Evolutionary conservation across 2,797 vertebrate species (phyloP), one percentile per base, ranked within the genome.

Genomic region (Takifugu rubripes): DNA sequence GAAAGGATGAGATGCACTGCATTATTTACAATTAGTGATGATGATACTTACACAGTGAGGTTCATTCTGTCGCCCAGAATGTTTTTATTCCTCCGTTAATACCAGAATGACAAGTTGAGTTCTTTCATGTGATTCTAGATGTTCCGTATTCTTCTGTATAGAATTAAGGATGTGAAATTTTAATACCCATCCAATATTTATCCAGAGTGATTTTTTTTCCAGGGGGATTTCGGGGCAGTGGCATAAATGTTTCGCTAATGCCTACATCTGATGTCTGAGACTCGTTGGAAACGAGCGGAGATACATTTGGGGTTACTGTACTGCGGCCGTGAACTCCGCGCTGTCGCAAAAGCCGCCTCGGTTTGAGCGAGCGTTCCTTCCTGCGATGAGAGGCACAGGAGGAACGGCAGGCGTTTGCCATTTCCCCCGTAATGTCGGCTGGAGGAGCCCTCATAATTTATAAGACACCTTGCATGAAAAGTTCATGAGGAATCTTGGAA

Each of bases 401-500:
- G 76, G 53, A 74, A 79, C 82, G 64, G 66, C 65, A 56, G 71
- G 49, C 62, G 1, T 81, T 85, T 68, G 71, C 74, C 75, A 61
- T 73, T 86, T 71, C 68, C 62, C 56, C 79, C 75, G 70, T 81
- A 81, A 83, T 81, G 77, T 90, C 81, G 81, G 78, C 74, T 74
- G 78, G 77, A 87, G 73, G 63, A 81, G 60, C 52, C 60, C 84
- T 87, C 86, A 89, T 90, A 84, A 91, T 91, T 90, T 86, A 89
- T 87, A 68, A 89, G 83, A 88, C 81, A 82, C 78, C 84, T 86
- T 70, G 24, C 77, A 90, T 91, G 60, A 91, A 90, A 91, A 79
- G 79, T 88, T 88, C 60, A 90, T 89, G 86, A 86, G 77, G 82
- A 88, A 85, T 87, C 78, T 90, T 87, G 78, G 86, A 88, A 88